These are phyloP conservation scores for Regulus satrapa DNA, from an alignment of 2,113 vertebrate genomes.

Conservation along the genomic window DNA sequence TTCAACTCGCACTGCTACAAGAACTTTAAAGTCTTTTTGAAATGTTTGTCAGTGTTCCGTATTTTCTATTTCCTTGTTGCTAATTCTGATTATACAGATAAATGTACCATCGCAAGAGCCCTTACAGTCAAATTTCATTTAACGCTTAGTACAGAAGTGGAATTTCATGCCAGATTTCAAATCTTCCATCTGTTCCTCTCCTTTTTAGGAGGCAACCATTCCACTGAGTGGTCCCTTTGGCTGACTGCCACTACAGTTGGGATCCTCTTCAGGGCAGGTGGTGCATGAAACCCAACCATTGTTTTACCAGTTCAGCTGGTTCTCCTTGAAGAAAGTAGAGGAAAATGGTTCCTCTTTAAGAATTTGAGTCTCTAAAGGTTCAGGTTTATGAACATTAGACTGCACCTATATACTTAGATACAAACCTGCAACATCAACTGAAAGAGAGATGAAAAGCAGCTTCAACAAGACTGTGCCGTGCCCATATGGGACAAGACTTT, in stretches of 20 bases:
- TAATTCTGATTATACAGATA: constrained; percentile 59
- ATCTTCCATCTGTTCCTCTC: constrained; percentile 47
- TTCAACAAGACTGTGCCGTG: not conserved
- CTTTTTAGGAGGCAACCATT: constrained; percentile 34
- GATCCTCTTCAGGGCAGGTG: constrained; percentile 53
- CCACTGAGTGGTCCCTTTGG: constrained; percentile 42
- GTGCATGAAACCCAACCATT: constrained; percentile 18
- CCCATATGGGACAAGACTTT: not conserved
- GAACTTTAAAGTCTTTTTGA: constrained; percentile 39
- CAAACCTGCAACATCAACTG: not conserved
- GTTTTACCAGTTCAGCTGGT: constrained; percentile 29
- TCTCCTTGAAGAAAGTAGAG: constrained; percentile 13
- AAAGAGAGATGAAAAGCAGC: not conserved
- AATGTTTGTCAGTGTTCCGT: constrained; percentile 35
- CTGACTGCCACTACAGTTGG: constrained; percentile 37
- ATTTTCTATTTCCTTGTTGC: constrained; percentile 44
- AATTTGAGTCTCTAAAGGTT: not conserved
- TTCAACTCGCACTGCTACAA: constrained; percentile 1
- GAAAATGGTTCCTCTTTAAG: not conserved
- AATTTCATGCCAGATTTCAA: constrained; percentile 54
- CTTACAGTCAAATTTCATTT: constrained; percentile 38
- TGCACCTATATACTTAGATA: not conserved
- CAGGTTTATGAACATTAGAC: not conserved
- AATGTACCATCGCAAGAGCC: constrained; percentile 1
- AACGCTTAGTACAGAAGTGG: constrained; percentile 19